Base-by-base conservation (phyloP, 2,888 invertebrate genomes). In the Chrysodeixis includens region DNA sequence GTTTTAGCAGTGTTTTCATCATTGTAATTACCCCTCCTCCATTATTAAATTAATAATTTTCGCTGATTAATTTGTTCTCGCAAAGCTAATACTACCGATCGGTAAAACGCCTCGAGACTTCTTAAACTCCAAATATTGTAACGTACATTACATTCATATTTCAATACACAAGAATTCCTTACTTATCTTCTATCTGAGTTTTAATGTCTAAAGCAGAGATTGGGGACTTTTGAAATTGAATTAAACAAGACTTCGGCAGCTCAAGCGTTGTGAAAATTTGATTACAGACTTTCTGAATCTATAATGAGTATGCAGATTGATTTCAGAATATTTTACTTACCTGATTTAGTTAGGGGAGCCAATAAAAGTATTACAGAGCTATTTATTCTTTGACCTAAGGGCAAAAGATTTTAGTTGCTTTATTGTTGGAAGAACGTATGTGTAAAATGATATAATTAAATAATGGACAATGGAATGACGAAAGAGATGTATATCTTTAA, bases 221-320 rank as follows among this genome's bases (percentile, higher is more conserved):
- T 76, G 64, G 64, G 57, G 65, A 79, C 58, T 76, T 81, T 72
- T 56, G 32, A 77, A 81, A 87, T 83, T 79, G 58, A 67, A 84
- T 85, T 83, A 79, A 67, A 67, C 68, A 73, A 81, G 58, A 67
- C 56, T 20, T 55, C 57, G 32, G 55, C 44, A 63, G 77, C 79
- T 82, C 59, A 76, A 77, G 58, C 73, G 79, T 74, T 56, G 59
- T 68, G 75, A 63, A 71, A 80, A 82, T 66, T 83, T 77, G 60
- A 83, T 83, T 82, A 82, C 54, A 66, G 76, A 83, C 74, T 84
- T 78, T 72, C 62, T 30, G 74, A 83, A 79, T 81, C 76, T 69
- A 55, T 81, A 83, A 86, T 85, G 71, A 81, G 64, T 81, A 84
- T 84, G 84, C 81, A 83, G 80, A 86, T 87, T 82, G 79, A 79